Base-by-base conservation (phyloP, 2,888 invertebrate species). In the Hypsopygia costalis region DNA sequence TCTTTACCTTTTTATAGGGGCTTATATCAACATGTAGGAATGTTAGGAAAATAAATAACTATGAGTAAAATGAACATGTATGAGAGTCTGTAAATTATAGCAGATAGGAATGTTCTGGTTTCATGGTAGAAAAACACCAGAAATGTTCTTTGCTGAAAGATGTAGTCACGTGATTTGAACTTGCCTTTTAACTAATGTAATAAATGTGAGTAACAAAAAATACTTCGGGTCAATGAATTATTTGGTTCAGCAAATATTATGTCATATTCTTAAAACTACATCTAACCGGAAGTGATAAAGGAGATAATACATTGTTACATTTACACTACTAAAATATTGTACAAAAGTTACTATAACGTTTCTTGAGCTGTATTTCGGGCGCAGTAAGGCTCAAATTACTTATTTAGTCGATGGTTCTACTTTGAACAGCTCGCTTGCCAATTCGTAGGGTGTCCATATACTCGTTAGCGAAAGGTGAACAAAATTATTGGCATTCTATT, bases 381-480 rank as follows among this genome's bases (percentile, higher is more conserved):
- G 4, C 4, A 3, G 4, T 4, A 16, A 16, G 16, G 16, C 4
- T 16, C 16, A 16, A 7, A 11, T 7, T 22, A 30, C 2, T 37
- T 22, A 12, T 25, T 36, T 11, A 3, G 31, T 25, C 8, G 7
- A 25, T 36, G 41, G 46, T 16, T 4, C 35, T 43, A 47, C 47
- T 34, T 22, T 33, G 21, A 16, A 11, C 11, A 34, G 39, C 27
- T 32, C 45, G 47, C 43, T 51, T 47, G 52, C 58, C 44, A 54
- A 52, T 53, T 55, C 34, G 45, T 62, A 62, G 44, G 52, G 72
- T 70, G 57, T 67, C 72, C 69, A 72, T 59, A 51, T 43, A 37
- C 30, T 49, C 47, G 30, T 40, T 30, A 38, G 49, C 44, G 55
- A 58, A 58, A 58, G 56, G 50, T 39, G 55, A 63, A 69, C 61